Conservation (phyloP, 2,113 vertebrate species). For the Elachura formosa region DNA sequence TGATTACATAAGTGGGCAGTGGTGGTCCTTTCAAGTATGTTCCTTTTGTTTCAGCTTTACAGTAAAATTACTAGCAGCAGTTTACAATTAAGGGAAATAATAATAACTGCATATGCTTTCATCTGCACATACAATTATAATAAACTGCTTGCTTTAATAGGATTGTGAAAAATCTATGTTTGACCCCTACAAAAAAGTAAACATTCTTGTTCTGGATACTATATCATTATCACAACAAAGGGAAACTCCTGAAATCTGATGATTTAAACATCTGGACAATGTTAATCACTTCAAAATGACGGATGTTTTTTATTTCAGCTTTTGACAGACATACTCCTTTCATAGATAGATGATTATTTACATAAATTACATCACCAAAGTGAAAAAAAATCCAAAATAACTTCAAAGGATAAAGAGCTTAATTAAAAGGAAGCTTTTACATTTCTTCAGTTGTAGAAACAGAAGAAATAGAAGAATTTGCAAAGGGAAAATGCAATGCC, state of each 20-base stretch:
- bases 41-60: slow-evolving; percentile 77
- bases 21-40: slow-evolving; percentile 80
- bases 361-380: slow-evolving; percentile 84
- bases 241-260: slow-evolving; percentile 85
- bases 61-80: slow-evolving; percentile 82
- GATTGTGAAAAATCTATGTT: slow-evolving; percentile 83
- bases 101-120: slow-evolving; percentile 84
- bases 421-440: slow-evolving; percentile 75
- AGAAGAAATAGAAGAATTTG: background rate
- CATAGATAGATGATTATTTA: slow-evolving; percentile 83
- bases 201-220: slow-evolving; percentile 86
- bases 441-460: slow-evolving; percentile 42
- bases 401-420: slow-evolving; percentile 73
- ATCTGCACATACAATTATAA: slow-evolving; percentile 84
- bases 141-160: slow-evolving; percentile 77
- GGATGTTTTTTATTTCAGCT: slow-evolving; percentile 86
- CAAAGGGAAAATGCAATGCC: background rate
- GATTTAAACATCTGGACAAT: slow-evolving; percentile 86
- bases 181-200: slow-evolving; percentile 86
- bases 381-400: slow-evolving; percentile 68
- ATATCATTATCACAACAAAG: slow-evolving; percentile 92
- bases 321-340: slow-evolving; percentile 82
- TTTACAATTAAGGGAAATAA: slow-evolving; percentile 86
- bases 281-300: slow-evolving; percentile 90
- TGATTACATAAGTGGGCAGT: slow-evolving; percentile 77